Conservation (phyloP, 1,140 invertebrate genomes). For the Trichonephila inaurata region DNA sequence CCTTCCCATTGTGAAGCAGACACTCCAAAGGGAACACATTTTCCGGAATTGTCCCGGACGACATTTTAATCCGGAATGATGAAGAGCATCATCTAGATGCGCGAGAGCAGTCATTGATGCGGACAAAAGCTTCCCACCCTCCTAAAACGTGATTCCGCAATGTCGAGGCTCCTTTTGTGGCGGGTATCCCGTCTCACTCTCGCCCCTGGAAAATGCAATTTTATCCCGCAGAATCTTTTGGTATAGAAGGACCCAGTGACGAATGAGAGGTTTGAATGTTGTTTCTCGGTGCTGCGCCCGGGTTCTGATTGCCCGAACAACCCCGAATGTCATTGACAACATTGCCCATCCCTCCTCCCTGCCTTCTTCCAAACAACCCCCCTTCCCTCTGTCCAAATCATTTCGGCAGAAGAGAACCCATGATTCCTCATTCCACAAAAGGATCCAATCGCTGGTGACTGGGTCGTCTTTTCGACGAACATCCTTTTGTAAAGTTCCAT, state of each 20-base stretch:
- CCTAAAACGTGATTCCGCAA: conserved; percentile 71
- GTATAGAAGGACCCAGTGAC: conserved; percentile 25
- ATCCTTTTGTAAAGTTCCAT: conserved; percentile 44
- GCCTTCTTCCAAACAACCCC: conserved; percentile 25
- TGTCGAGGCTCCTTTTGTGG: conserved; percentile 70
- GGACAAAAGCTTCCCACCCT: conserved; percentile 62
- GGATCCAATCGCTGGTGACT: conserved; percentile 65
- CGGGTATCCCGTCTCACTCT: background rate
- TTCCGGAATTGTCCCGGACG: conserved; percentile 72
- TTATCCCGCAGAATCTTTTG: conserved; percentile 2
- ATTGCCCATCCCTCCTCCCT: conserved; percentile 7
- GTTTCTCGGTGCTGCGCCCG: conserved; percentile 64
- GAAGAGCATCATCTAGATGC: conserved; percentile 69
- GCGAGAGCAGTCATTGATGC: conserved; percentile 68
- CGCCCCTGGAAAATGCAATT: conserved; percentile 50
- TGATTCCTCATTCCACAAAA: conserved; percentile 68
- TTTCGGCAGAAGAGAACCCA: conserved; percentile 65
- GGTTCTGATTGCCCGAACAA: conserved; percentile 67
- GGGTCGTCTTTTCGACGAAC: conserved; percentile 57
- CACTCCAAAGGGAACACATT: conserved; percentile 69
- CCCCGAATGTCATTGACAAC: conserved; percentile 65
- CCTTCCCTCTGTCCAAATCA: conserved; percentile 69
- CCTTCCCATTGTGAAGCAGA: conserved; percentile 38
- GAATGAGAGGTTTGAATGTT: conserved; percentile 71
- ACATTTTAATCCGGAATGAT: conserved; percentile 76